phyloP scores from a whole-genome alignment of 2,888 invertebrate species.

The Harpagoxenus sublaevis region DNA sequence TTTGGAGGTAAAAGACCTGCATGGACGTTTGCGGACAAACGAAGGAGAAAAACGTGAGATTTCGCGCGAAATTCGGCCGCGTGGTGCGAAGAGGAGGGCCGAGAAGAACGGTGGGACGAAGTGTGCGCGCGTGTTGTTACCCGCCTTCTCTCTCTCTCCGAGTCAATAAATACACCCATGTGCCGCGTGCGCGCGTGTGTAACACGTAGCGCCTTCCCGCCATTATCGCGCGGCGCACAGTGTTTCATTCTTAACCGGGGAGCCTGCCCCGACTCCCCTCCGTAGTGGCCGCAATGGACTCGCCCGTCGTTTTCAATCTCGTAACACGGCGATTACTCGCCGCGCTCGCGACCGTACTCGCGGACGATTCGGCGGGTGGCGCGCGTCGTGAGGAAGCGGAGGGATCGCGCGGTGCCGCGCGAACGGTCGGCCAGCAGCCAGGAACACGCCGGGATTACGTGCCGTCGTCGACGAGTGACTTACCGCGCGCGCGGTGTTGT shows the following conservation, averaged over 20 bases:
- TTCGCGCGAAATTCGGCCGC: background rate
- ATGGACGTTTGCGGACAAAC: too few species aligned
- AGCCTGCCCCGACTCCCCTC: constrained; percentile 67
- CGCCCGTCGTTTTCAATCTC: constrained; percentile 75
- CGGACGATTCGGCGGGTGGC: background rate
- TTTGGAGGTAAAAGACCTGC: constrained; percentile 35
- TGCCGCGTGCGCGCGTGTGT: constrained; percentile 35
- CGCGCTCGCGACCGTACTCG: background rate
- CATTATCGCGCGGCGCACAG: constrained; percentile 77
- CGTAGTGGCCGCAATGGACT: constrained; percentile 78
- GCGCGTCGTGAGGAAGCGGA: background rate
- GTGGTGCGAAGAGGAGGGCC: background rate
- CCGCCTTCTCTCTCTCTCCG: background rate
- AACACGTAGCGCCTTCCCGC: constrained; percentile 79
- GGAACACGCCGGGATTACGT: constrained; percentile 25
- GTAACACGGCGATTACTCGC: constrained; percentile 24
- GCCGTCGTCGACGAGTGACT: background rate
- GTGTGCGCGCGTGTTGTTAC: constrained; percentile 30
- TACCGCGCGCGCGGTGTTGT: constrained; percentile 41
- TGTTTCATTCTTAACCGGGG: constrained; percentile 77
- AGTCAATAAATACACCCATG: constrained; percentile 63
- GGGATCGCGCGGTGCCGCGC: constrained; percentile 27
- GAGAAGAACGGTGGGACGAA: background rate
- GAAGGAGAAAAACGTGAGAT: background rate
- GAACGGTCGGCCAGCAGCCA: background rate